These are phyloP conservation scores for Drosophila saltans DNA, from an alignment of 1,140 invertebrate genomes.

Conservation along the genomic window DNA sequence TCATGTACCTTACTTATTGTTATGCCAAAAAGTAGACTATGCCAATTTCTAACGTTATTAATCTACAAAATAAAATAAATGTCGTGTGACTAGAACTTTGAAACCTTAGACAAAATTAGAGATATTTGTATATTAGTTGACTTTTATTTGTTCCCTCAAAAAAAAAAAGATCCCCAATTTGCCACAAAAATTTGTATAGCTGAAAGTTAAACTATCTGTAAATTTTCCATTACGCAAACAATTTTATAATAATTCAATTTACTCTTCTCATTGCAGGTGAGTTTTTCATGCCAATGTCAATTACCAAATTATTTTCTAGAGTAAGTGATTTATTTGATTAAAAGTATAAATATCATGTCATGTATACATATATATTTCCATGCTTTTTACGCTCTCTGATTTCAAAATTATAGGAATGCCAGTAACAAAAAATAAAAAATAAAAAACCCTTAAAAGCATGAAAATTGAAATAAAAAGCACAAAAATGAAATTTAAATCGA, in stretches of 20 bases:
- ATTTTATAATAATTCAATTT: slow-evolving; percentile 1
- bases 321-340: slow-evolving; percentile 27
- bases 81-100: too few relatives aligned
- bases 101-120: too few relatives aligned
- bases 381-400: slow-evolving; percentile 14
- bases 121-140: too few relatives aligned
- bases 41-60: too few relatives aligned
- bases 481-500: slow-evolving; percentile 10
- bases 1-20: neutral
- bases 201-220: neutral
- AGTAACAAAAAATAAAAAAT: slow-evolving; percentile 1
- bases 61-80: too few relatives aligned
- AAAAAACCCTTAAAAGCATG: neutral
- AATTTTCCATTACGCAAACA: neutral
- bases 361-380: neutral
- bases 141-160: too few relatives aligned
- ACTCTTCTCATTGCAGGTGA: slow-evolving; percentile 28
- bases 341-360: neutral
- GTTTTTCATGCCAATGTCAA: neutral
- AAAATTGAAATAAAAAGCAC: slow-evolving; percentile 3
- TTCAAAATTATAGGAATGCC: slow-evolving; percentile 2
- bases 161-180: too few relatives aligned
- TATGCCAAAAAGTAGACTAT: slow-evolving; percentile 5
- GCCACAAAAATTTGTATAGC: too few relatives aligned
- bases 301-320: neutral